Base-by-base conservation (phyloP, 2,888 invertebrate genomes). In the Lumbricus terrestris region DNA sequence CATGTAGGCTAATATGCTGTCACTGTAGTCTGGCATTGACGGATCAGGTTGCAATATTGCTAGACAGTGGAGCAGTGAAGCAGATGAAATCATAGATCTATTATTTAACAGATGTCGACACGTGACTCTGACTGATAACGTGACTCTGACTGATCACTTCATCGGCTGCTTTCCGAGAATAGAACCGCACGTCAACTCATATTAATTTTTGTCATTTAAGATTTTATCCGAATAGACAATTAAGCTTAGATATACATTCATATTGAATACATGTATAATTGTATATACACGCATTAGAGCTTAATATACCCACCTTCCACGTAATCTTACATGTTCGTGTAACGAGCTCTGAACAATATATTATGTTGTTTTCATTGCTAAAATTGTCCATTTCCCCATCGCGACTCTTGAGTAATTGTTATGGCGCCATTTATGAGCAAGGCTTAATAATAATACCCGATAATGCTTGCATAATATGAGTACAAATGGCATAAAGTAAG, bases 121-220 rank as follows among this genome's bases (percentile, higher is more conserved):
- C n/a, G 29, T 69, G 69, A 69, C n/a, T n/a, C n/a, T n/a, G 69
- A 69, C 69, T 69, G 69, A 69, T 69, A 29, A n/a, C 69, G 29
- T 69, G 69, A 69, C n/a, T n/a, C n/a, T n/a, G 69, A 69, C 69
- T 69, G 69, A 69, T 69, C 69, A n/a, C 69, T 69, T 69, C 69
- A 0, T 69, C 69, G 6, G n/a, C n/a, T n/a, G 11, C n/a, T n/a
- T 69, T 69, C 69, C 11, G n/a, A 69, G 29, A 23, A 47, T 13
- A 69, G 47, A 23, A n/a, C 69, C 69, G n/a, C 69, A 69, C 29
- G 69, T 69, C 69, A n/a, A n/a, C 69, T 69, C 29, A 69, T n/a
- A 69, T 69, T 69, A n/a, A n/a, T n/a, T n/a, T n/a, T n/a, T n/a
- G 69, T 69, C 69, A 69, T n/a, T 69, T 69, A n/a, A 5, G 8